phyloP scores from a whole-genome alignment of 2,113 vertebrate genomes.

The Herpailurus yagouaroundi region DNA sequence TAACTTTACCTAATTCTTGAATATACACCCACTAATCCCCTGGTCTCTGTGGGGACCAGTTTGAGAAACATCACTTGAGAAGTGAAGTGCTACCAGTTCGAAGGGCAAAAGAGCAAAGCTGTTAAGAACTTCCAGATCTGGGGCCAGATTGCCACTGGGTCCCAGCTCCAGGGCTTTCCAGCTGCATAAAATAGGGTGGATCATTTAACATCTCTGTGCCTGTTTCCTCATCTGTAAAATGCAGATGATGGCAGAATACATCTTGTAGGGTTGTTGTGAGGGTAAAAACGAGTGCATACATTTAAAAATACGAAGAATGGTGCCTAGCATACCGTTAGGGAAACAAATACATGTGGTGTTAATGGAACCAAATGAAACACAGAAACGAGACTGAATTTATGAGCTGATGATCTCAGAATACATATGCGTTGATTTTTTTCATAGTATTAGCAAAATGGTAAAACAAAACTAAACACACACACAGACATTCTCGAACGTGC shows the following conservation, averaged over 20 bases:
- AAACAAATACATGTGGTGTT: neutral
- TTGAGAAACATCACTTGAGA: neutral
- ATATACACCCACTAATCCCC: neutral
- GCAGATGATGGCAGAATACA: neutral
- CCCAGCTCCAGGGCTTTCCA: neutral
- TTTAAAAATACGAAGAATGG: neutral
- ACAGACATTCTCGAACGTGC: neutral
- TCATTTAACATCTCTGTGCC: neutral
- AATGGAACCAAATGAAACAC: neutral
- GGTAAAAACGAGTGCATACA: neutral
- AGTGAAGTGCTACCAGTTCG: neutral
- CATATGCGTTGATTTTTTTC: neutral
- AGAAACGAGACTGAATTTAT: neutral
- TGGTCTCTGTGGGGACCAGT: neutral
- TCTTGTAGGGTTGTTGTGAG: neutral
- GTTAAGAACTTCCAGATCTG: neutral
- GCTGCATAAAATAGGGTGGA: neutral
- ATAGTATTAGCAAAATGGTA: neutral
- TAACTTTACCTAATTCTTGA: neutral
- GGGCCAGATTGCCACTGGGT: neutral
- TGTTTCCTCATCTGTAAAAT: neutral
- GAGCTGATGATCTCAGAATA: neutral
- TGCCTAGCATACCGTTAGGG: neutral
- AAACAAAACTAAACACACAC: neutral
- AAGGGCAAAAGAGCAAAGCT: neutral